Evolutionary conservation across 2,797 vertebrate species (phyloP).

Genomic region (Smutsia gigantea): DNA sequence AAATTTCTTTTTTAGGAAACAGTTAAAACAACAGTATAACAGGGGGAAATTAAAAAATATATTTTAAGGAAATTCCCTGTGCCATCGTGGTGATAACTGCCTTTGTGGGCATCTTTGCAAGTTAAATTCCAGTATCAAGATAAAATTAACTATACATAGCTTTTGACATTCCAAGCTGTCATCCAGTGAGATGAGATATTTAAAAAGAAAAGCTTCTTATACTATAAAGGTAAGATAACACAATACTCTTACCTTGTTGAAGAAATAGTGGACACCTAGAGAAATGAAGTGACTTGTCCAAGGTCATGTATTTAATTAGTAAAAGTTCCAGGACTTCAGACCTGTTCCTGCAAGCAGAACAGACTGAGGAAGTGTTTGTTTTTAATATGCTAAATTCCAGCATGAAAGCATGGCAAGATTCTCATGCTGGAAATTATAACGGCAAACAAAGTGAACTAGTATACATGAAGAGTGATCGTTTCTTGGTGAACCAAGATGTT

Average conservation of each 20-base stretch:
- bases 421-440: background rate
- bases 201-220: background rate
- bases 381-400: background rate
- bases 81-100: background rate
- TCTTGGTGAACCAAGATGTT: background rate
- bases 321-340: background rate
- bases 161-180: background rate
- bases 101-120: background rate
- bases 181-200: background rate
- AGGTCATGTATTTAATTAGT: background rate
- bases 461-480: fast-evolving
- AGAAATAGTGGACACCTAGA: background rate
- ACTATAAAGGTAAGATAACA: background rate
- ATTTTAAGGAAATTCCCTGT: background rate
- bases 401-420: background rate
- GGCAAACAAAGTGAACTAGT: background rate
- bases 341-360: background rate
- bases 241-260: background rate
- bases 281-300: background rate
- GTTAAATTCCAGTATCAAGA: background rate
- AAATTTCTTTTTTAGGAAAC: background rate
- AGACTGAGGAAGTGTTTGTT: background rate
- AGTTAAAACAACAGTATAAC: constrained; percentile 37
- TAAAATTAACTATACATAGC: background rate
- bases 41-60: background rate